Evolutionary conservation across 2,113 vertebrate species (phyloP).

Genomic region (human): DNA sequence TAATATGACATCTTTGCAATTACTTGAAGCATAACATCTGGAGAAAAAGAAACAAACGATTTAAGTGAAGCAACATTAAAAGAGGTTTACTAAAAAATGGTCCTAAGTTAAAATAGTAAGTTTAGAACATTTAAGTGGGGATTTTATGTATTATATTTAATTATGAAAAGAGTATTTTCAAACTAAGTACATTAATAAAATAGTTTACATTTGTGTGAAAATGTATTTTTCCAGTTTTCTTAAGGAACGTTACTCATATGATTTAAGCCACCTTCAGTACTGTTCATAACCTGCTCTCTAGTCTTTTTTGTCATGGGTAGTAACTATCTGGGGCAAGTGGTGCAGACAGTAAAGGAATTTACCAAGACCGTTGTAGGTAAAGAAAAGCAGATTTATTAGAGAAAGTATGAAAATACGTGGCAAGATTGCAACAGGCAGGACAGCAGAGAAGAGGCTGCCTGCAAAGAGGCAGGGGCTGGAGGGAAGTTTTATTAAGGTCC

Average conservation of each 20-base stretch:
- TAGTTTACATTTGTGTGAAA: constrained; percentile 27
- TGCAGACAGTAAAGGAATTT: too few relatives aligned
- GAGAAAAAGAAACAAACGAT: constrained; percentile 1
- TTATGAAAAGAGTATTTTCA: neutral
- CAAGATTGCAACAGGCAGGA: too few relatives aligned
- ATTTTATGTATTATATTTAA: constrained; percentile 43
- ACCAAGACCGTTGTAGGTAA: too few relatives aligned
- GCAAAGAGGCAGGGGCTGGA: too few relatives aligned
- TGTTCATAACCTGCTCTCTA: neutral
- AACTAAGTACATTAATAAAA: constrained; percentile 30
- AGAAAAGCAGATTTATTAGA: too few relatives aligned
- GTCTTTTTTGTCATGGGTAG: neutral
- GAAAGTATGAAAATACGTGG: too few relatives aligned
- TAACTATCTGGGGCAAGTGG: too few relatives aligned
- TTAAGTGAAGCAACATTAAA: constrained; percentile 32
- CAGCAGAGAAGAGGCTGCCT: too few relatives aligned
- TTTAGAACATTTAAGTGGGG: constrained; percentile 5
- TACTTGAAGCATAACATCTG: constrained; percentile 60
- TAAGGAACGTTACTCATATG: neutral
- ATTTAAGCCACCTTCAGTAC: neutral
- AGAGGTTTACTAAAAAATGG: constrained; percentile 46
- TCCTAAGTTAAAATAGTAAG: constrained; percentile 37
- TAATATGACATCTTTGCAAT: constrained; percentile 37
- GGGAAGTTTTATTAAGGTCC: too few relatives aligned
- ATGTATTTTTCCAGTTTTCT: constrained; percentile 6